phyloP scores from a whole-genome alignment of 2,113 vertebrate species.

The Paracanthobrama guichenoti region DNA sequence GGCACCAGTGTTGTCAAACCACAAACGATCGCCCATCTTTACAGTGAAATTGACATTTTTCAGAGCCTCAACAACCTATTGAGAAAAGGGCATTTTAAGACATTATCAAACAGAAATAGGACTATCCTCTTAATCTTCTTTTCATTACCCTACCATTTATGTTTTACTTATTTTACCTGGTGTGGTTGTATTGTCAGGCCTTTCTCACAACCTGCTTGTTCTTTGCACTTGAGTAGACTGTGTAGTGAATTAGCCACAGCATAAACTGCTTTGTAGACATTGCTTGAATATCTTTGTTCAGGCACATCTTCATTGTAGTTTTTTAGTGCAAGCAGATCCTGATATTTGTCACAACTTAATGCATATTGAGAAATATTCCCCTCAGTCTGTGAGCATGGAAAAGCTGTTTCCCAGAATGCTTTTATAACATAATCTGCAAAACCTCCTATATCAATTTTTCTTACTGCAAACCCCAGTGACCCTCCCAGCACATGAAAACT shows the following conservation, averaged over 20 bases:
- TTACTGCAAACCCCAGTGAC: neutral
- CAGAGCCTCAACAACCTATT: neutral
- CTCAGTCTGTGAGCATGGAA: constrained; percentile 49
- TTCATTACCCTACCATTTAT: neutral
- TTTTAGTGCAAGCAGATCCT: constrained; percentile 59
- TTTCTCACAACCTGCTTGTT: constrained; percentile 61
- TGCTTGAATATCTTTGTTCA: constrained; percentile 67
- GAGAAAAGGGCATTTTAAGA: neutral
- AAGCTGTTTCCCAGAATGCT: constrained; percentile 62
- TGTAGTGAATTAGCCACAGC: constrained; percentile 71
- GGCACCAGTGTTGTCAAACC: neutral
- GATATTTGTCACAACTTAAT: constrained; percentile 58
- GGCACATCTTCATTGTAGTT: constrained; percentile 64
- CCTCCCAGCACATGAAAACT: neutral
- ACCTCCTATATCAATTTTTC: neutral
- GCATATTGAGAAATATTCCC: constrained; percentile 18
- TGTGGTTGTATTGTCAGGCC: constrained; percentile 54
- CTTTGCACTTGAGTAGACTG: constrained; percentile 62
- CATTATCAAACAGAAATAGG: neutral
- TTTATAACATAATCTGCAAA: constrained; percentile 4
- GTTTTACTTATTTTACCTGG: constrained; percentile 63
- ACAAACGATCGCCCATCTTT: constrained; percentile 11
- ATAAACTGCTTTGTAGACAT: constrained; percentile 74
- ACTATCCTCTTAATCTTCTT: neutral
- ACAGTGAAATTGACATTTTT: neutral